Base-by-base conservation (phyloP, 2,888 invertebrate genomes). In the Agriopis leucophaearia region DNA sequence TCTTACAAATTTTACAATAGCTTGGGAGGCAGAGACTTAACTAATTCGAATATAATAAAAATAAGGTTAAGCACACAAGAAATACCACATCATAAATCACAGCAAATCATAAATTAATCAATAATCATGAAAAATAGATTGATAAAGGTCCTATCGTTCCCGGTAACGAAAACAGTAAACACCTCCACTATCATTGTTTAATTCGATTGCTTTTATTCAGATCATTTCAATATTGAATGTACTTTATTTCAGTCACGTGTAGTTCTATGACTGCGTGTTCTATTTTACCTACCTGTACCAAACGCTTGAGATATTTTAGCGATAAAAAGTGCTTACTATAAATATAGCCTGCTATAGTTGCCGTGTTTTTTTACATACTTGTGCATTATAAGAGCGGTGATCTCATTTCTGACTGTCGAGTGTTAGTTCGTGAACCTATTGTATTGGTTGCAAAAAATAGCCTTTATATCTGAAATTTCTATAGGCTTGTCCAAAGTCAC, bases 371-470 rank as follows among this genome's bases (percentile, higher is more conserved):
- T 50, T 57, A 52, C 38, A 52, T 16, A 47, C 45, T 13, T 35
- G n/a, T 15, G 35, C 47, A 58, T 38, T 38, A 40, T 58, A 47
- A 48, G 51, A 27, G 36, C 50, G 68, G 60, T 69, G 68, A 69
- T 69, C 68, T 69, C 68, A 69, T 69, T 66, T 56, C 60, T 50
- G 56, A 50, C 61, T 64, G 60, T 47, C 44, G 42, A 44, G 44
- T n/a, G n/a, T 51, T 61, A 18, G 54, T 54, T 62, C 45, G 52
- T 48, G 56, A 55, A 18, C 54, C 10, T 60, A 64, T 60, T 60
- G 12, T 55, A 51, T 51, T 55, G 51, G 18, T 56, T 15, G 51
- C 63, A 64, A 68, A 68, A 69, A 69, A 57, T 69, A 35, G 48
- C 55, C 56, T 64, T 59, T 64, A 50, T 57, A 8, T 51, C 38